phyloP scores from a whole-genome alignment of 2,888 invertebrate genomes.

The Tipula helvola region DNA sequence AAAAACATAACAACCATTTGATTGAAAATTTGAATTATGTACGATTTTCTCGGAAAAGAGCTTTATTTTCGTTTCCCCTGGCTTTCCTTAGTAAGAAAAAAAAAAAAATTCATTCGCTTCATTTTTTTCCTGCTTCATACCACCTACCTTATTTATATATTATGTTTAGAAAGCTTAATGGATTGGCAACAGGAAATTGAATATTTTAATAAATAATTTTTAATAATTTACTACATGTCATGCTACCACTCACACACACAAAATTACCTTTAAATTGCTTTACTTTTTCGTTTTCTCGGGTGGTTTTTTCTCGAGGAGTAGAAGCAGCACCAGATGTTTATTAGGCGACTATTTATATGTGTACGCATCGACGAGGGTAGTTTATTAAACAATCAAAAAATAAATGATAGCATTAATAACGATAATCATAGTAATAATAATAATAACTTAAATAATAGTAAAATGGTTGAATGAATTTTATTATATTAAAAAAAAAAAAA shows the following conservation, averaged over 20 bases:
- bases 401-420: background rate
- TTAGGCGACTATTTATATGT: background rate
- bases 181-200: conserved; percentile 4
- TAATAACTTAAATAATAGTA: background rate
- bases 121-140: background rate
- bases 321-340: background rate
- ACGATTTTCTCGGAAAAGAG: background rate
- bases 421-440: background rate
- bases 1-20: background rate
- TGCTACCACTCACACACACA: background rate
- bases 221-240: background rate
- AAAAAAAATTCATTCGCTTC: background rate
- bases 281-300: background rate
- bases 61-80: background rate
- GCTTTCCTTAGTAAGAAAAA: background rate
- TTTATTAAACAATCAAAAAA: background rate
- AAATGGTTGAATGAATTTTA: background rate
- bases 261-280: background rate
- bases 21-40: background rate
- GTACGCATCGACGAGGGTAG: background rate
- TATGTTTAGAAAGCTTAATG: background rate
- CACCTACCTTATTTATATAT: background rate
- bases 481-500: background rate
- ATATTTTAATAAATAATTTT: background rate
- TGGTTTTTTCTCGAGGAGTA: background rate